Conservation (phyloP, 64 coral and sea anemone species). For the Astreopora myriophthalma region DNA sequence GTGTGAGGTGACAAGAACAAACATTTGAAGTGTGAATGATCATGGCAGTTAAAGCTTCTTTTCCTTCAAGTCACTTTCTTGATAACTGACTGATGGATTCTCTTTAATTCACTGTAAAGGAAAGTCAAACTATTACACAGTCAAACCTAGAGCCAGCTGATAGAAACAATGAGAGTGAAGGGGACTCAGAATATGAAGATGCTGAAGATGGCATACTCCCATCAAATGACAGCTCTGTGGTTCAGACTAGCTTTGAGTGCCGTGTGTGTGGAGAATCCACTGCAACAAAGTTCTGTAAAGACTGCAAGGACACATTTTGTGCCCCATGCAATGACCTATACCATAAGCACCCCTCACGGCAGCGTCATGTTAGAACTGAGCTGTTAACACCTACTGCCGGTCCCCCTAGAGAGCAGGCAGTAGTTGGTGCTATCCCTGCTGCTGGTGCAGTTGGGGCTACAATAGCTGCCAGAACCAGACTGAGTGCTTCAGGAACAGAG, state of each 20-base stretch:
- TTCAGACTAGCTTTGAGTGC: slow-evolving; percentile 24
- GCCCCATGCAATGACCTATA: slow-evolving; percentile 53
- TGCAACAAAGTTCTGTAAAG: slow-evolving; percentile 51
- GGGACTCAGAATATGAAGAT: slow-evolving; percentile 87
- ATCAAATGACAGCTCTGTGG: neutral
- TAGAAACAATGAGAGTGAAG: slow-evolving; percentile 57
- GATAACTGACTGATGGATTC: neutral
- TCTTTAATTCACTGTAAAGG: neutral
- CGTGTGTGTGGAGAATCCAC: slow-evolving; percentile 69
- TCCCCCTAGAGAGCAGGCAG: neutral
- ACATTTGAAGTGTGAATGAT: no score
- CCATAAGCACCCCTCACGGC: slow-evolving; percentile 62
- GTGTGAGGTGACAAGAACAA: no score
- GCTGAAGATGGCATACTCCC: slow-evolving; percentile 63
- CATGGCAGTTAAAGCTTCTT: no score
- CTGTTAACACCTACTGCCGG: neutral
- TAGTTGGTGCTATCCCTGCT: neutral
- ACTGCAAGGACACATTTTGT: slow-evolving; percentile 79
- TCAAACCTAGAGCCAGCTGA: neutral
- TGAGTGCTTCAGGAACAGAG: neutral
- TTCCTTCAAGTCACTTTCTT: no score
- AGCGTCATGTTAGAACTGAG: slow-evolving; percentile 51
- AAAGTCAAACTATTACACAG: neutral
- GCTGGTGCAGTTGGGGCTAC: neutral
- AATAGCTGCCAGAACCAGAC: neutral